phyloP scores from a whole-genome alignment of 2,888 invertebrate genomes.

The Eledone cirrhosa region DNA sequence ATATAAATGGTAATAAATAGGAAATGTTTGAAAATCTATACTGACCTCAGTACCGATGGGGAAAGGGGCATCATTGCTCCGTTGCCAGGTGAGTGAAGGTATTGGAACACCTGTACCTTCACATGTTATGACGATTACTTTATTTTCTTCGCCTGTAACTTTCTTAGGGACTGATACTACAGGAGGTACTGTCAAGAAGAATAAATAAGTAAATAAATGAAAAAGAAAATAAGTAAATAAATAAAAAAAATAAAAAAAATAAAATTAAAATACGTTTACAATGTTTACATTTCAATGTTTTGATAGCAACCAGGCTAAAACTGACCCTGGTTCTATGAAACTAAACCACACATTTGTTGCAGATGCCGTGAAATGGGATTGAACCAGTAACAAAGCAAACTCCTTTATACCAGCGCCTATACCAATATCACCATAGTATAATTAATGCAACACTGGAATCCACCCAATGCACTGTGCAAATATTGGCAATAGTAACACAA shows the following conservation, averaged over 20 bases:
- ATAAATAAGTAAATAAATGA: too few species aligned
- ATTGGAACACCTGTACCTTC: slow-evolving; percentile 42
- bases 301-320: not conserved
- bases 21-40: slow-evolving; percentile 22
- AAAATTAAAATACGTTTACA: not conserved
- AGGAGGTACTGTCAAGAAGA: slow-evolving; percentile 35
- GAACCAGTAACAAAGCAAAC: too few species aligned
- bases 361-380: too few species aligned
- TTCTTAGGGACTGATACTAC: slow-evolving; percentile 12
- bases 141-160: not conserved
- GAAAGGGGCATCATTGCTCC: slow-evolving; percentile 33
- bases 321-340: too few species aligned
- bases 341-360: too few species aligned
- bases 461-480: too few species aligned
- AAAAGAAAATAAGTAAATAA: too few species aligned
- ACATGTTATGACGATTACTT: slow-evolving; percentile 36
- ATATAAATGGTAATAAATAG: not conserved
- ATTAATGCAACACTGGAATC: too few species aligned
- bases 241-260: not conserved
- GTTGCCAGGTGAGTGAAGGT: slow-evolving; percentile 42
- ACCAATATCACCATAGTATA: too few species aligned
- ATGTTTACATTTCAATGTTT: not conserved
- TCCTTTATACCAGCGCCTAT: too few species aligned
- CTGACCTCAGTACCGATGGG: slow-evolving; percentile 29
- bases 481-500: too few species aligned